phyloP scores from a whole-genome alignment of 1,140 invertebrate species.

The Meloidogyne floridensis region DNA sequence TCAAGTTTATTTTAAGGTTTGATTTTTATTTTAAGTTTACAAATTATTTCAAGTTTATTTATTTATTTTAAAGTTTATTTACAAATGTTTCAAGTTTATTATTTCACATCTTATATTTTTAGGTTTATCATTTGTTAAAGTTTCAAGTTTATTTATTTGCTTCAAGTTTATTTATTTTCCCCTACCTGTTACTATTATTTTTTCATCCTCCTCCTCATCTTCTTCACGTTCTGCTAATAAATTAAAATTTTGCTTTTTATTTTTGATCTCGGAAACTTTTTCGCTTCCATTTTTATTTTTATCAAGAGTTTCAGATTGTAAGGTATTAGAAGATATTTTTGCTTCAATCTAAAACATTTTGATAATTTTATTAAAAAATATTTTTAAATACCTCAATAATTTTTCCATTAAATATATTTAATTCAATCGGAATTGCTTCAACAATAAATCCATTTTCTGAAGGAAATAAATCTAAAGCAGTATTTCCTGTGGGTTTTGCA shows the following conservation, averaged over 20 bases:
- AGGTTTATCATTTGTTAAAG: too few relatives aligned
- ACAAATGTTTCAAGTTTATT: neutral
- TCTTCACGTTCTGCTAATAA: constrained; percentile 29
- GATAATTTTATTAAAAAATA: constrained; percentile 15
- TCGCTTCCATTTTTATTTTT: neutral
- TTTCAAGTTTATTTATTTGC: constrained; percentile 2
- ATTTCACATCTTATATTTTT: too few relatives aligned
- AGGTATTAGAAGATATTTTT: neutral
- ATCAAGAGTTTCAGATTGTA: neutral
- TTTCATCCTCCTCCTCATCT: constrained; percentile 17
- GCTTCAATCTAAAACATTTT: constrained; percentile 32
- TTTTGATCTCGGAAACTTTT: constrained; percentile 2
- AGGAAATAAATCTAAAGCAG: constrained; percentile 53
- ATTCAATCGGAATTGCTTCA: constrained; percentile 48
- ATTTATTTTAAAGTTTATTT: constrained; percentile 5
- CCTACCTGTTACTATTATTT: constrained; percentile 8
- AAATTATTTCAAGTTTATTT: neutral
- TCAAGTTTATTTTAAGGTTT: constrained; percentile 1
- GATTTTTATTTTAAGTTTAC: neutral
- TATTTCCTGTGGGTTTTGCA: constrained; percentile 43
- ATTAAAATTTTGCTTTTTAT: constrained; percentile 9
- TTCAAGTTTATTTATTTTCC: constrained; percentile 13
- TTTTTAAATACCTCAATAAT: constrained; percentile 33
- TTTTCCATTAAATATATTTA: constrained; percentile 50
- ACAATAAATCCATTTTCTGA: constrained; percentile 61